Evolutionary conservation across 2,113 vertebrate genomes (phyloP).

Genomic region (Corythaeola cristata): DNA sequence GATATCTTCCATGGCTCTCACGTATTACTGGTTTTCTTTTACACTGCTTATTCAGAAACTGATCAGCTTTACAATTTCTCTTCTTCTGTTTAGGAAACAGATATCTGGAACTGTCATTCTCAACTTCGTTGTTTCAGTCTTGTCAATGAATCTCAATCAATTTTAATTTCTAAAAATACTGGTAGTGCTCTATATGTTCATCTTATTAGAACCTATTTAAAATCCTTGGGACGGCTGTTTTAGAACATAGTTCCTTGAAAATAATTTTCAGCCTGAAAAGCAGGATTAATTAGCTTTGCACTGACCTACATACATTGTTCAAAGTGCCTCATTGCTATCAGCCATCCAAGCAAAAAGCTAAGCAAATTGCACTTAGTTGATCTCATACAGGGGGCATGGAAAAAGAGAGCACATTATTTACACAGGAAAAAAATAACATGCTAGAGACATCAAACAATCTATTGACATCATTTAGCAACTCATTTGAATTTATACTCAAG

Average conservation of each 20-base stretch:
- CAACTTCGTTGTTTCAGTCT: not conserved
- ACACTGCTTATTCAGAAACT: not conserved
- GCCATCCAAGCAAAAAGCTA: not conserved
- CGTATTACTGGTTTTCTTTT: not conserved
- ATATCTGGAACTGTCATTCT: not conserved
- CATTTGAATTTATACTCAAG: conserved; percentile 8
- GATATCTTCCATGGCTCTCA: not conserved
- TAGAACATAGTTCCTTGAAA: conserved; percentile 13
- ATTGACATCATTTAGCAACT: conserved; percentile 20
- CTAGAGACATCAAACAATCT: not conserved
- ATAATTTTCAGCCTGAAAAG: conserved; percentile 17
- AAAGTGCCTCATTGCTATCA: conserved; percentile 8
- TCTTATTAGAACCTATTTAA: not conserved
- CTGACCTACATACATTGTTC: conserved; percentile 22
- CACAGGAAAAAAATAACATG: not conserved
- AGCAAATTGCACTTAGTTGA: not conserved
- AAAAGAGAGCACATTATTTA: not conserved
- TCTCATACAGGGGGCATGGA: not conserved
- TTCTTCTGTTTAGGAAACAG: not conserved
- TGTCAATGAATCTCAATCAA: not conserved
- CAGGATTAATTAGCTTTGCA: conserved; percentile 18
- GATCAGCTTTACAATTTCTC: not conserved
- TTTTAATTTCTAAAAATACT: conserved; percentile 11
- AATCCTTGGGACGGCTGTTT: not conserved
- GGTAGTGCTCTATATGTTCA: not conserved